Base-by-base conservation (phyloP, 2,797 vertebrate species). In the Clarias platycephalus region DNA sequence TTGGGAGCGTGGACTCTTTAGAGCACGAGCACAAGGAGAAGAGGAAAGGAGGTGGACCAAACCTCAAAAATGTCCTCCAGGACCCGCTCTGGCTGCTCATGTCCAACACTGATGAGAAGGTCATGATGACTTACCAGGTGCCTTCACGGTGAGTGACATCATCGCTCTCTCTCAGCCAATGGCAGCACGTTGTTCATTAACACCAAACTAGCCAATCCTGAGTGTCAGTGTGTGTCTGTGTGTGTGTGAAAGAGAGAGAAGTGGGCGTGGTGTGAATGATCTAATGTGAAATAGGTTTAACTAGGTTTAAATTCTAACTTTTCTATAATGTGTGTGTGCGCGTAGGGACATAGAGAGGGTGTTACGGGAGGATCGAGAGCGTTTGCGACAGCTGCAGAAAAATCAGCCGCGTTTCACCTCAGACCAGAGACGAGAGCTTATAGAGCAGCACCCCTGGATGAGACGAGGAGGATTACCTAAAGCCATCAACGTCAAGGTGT, bases 61-160 rank as follows among this genome's bases (percentile, higher is more conserved):
- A 90, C 84, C 93, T 96, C 79, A 96, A 96, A 72, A 96, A 91
- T 0, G 93, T 95, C 44, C 95, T 96, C 1, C 97, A 98, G 92
- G 96, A 98, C 88, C 97, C 97, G 0, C 90, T 97, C 80, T 98
- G 96, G 97, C 93, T 97, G 88, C 91, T 97, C 78, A 96, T 95
- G 95, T 95, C 96, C 7, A 95, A 97, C 13, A 84, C 95, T 0
- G 96, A 98, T 15, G 93, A 97, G 84, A 91, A 95, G 0, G 89
- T 96, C 89, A 97, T 97, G 97, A 97, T 99, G 97, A 97, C 95
- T 0, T 99, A 99, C 91, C 96, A 98, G 90, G 92, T 98, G 87
- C 96, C 97, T 0, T 90, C 95, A 76, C 92, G 96, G 98, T 98
- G 92, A 95, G 92, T 66, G 1, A 80, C 1, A 0, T 44, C 44